These are phyloP conservation scores for Ciconia maguari DNA, from an alignment of 2,113 vertebrate species.

Conservation along the genomic window DNA sequence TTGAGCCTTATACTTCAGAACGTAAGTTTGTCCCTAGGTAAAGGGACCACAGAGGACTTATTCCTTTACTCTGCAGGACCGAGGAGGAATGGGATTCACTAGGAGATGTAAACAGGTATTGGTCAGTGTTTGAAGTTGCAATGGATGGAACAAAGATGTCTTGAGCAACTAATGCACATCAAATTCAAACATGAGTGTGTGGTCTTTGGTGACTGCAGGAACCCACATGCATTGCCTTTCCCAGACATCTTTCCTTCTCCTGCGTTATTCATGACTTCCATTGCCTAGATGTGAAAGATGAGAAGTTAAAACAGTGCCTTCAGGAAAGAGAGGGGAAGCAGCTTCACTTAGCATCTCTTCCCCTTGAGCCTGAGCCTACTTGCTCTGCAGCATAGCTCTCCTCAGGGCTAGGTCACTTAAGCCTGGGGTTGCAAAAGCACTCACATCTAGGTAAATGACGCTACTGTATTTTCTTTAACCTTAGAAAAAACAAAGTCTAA, in stretches of 20 bases:
- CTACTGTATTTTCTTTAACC: not conserved
- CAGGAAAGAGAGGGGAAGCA: not conserved
- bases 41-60: not conserved
- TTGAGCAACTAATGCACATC: not conserved
- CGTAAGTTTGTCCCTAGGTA: not conserved
- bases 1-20: not conserved
- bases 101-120: not conserved
- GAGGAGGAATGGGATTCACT: not conserved
- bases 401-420: not conserved
- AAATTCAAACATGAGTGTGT: not conserved
- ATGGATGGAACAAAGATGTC: not conserved
- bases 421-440: not conserved
- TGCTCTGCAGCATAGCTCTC: not conserved
- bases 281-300: not conserved
- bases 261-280: fast-evolving
- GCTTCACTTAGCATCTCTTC: not conserved
- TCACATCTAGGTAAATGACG: not conserved
- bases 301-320: not conserved
- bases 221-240: not conserved
- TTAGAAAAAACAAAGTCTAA: not conserved
- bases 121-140: not conserved
- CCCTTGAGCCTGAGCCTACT: not conserved
- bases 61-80: not conserved
- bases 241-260: not conserved
- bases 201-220: not conserved